Evolutionary conservation across 2,113 vertebrate genomes (phyloP).

Genomic region (Antennarius striatus): DNA sequence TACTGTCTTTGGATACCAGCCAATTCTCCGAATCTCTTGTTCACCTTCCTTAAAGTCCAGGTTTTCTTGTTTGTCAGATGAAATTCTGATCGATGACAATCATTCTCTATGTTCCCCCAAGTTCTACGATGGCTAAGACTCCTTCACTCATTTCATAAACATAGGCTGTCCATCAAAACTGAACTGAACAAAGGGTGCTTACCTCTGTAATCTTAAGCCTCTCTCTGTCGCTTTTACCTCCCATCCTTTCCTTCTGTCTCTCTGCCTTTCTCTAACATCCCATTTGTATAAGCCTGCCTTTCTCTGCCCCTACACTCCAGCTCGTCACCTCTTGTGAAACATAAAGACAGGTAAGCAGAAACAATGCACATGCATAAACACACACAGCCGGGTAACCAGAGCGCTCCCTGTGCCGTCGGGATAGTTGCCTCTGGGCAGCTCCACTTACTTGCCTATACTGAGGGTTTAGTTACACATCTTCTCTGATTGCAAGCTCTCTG

Average conservation of each 20-base stretch:
- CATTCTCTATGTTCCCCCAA: constrained; percentile 48
- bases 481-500: constrained; percentile 79
- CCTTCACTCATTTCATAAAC: constrained; percentile 53
- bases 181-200: constrained; percentile 53
- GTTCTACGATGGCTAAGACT: constrained; percentile 30
- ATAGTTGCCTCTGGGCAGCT: constrained; percentile 67
- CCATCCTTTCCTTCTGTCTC: constrained; percentile 60
- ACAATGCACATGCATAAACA: constrained; percentile 49
- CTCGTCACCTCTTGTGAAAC: constrained; percentile 49
- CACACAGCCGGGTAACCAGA: constrained; percentile 72
- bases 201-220: constrained; percentile 67
- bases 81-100: constrained; percentile 66
- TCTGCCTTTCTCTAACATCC: constrained; percentile 59
- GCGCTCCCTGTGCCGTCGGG: constrained; percentile 63
- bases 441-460: constrained; percentile 70
- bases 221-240: constrained; percentile 58
- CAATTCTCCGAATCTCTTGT: constrained; percentile 21
- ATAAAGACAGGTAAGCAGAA: constrained; percentile 68
- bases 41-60: constrained; percentile 51
- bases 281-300: constrained; percentile 77
- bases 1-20: constrained; percentile 31
- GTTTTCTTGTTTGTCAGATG: constrained; percentile 33
- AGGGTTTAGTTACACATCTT: constrained; percentile 77
- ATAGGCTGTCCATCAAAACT: constrained; percentile 54
- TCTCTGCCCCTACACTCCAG: constrained; percentile 56